phyloP scores from a whole-genome alignment of 1,140 invertebrate species.

The Andricus grossulariae region DNA sequence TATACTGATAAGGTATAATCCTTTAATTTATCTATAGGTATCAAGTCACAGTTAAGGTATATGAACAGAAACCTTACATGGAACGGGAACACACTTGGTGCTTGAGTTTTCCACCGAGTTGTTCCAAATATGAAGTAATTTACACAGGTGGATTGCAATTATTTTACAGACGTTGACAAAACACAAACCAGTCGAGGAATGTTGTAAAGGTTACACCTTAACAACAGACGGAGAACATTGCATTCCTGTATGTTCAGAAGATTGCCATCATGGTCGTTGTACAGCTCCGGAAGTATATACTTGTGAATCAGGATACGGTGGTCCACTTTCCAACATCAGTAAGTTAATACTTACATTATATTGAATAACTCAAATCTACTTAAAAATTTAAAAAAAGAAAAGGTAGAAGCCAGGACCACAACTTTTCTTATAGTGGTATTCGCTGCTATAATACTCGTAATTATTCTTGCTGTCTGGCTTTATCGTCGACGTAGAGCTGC shows the following conservation, averaged over 20 bases:
- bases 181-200: constrained; percentile 86
- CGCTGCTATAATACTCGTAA: constrained; percentile 79
- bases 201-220: constrained; percentile 87
- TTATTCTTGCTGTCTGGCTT: constrained; percentile 80
- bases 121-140: constrained; percentile 89
- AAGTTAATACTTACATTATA: constrained; percentile 72
- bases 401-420: no score
- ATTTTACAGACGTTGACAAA: constrained; percentile 82
- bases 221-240: constrained; percentile 80
- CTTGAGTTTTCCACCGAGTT: constrained; percentile 87
- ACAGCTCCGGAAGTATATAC: constrained; percentile 90
- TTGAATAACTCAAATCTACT: background rate
- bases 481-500: constrained; percentile 87
- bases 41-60: constrained; percentile 82
- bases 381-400: no score
- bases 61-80: constrained; percentile 87
- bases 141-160: constrained; percentile 75
- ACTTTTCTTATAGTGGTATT: constrained; percentile 82
- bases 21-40: constrained; percentile 76
- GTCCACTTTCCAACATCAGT: constrained; percentile 91
- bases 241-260: constrained; percentile 86
- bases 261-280: constrained; percentile 90
- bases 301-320: constrained; percentile 91
- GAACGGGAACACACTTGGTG: constrained; percentile 88
- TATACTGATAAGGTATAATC: background rate